Evolutionary conservation across 1,140 invertebrate genomes (phyloP).

Genomic region (Nomia melanderi): DNA sequence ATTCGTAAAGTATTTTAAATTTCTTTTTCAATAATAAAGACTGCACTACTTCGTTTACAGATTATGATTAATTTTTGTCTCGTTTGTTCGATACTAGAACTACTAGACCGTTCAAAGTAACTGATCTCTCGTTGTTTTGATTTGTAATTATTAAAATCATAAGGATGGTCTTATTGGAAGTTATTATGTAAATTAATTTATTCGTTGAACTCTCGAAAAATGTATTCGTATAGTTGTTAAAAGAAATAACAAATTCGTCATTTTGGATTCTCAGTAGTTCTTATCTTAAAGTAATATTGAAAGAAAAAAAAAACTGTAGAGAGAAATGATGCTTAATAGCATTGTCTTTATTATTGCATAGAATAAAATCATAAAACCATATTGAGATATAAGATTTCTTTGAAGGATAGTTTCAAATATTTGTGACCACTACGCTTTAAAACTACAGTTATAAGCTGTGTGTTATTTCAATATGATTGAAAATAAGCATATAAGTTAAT

Average conservation of each 20-base stretch:
- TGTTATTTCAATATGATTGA: slow-evolving; percentile 36
- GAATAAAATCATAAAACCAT: slow-evolving; percentile 22
- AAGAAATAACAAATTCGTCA: too few species aligned
- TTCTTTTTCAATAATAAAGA: slow-evolving; percentile 57
- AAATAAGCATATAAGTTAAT: slow-evolving; percentile 30
- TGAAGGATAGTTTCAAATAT: slow-evolving; percentile 20
- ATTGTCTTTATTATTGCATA: slow-evolving; percentile 55
- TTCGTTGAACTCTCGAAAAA: too few species aligned
- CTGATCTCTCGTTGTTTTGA: too few species aligned
- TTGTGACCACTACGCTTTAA: slow-evolving; percentile 26
- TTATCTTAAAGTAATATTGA: not conserved
- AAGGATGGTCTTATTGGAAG: too few species aligned
- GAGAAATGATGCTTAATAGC: slow-evolving; percentile 32
- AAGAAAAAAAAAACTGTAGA: slow-evolving; percentile 1
- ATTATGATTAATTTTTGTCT: slow-evolving; percentile 18
- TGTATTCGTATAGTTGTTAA: too few species aligned
- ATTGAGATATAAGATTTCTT: slow-evolving; percentile 29
- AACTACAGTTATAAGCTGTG: slow-evolving; percentile 20
- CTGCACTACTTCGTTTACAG: slow-evolving; percentile 21
- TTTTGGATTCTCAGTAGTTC: too few species aligned
- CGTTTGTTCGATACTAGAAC: not conserved
- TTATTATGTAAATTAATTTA: too few species aligned
- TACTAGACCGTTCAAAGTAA: too few species aligned
- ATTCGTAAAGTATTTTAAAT: slow-evolving; percentile 39
- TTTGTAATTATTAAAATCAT: too few species aligned